Base-by-base conservation (phyloP, 1,140 invertebrate genomes). In the Tetramorium simillimum region DNA sequence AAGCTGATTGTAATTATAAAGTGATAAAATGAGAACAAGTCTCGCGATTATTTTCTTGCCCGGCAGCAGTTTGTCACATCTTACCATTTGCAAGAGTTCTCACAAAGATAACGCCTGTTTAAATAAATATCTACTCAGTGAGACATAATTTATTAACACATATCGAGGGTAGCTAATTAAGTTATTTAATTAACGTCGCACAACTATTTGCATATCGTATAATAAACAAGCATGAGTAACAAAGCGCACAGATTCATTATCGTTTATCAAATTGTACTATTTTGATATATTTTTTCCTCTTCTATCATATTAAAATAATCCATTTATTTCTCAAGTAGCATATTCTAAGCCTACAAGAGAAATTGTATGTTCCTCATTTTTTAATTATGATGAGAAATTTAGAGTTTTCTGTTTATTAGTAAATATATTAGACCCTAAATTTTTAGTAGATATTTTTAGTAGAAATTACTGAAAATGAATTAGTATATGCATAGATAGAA, bases 141-240 rank as follows among this genome's bases (percentile, higher is more conserved):
- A 77, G n/a, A 40, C 18, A 40, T 63, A 46, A 43, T 28, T 77
- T n/a, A 77, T 16, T 76, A 60, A 24, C 14, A 40, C 10, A 24
- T 56, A 24, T 77, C 16, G 6, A 65, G 1, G 10, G 10, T 76
- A 69, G 12, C 2, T 49, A 49, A 69, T 69, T 69, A 63, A 63
- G 33, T 33, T 46, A 78, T 65, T 78, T 65, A 33, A 78, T 75
- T 56, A 56, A 12, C 37, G 16, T 60, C 28, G 14, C 37, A 7
- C 14, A 76, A 78, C 5, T 40, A 33, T 49, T 21, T 56, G 1
- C 56, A 56, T 12, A 46, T 28, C 14, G 1, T 24, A 14, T 78
- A 49, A 78, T 46, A 21, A 46, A 18, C 2, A 40, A 46, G 18
- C n/a, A 40, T 73, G 12, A 53, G 0, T 73, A 9, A 65, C 7